Base-by-base conservation (phyloP, 2,797 vertebrate genomes). In the Poecilia gillii region DNA sequence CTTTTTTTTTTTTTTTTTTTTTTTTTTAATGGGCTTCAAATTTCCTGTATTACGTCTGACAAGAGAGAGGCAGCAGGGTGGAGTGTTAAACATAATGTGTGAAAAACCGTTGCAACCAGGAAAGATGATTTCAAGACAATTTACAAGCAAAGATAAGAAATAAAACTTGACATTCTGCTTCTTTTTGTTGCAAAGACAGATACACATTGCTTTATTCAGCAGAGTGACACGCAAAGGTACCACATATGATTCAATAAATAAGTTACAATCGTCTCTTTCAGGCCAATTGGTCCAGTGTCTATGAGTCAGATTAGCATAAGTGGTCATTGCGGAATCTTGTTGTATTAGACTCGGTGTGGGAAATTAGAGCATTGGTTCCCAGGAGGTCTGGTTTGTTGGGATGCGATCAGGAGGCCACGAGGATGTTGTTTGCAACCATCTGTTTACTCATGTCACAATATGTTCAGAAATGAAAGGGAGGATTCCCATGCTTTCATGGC, bases 331-430 rank as follows among this genome's bases (percentile, higher is more conserved):
- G 78, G 81, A 87, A 81, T 49, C 83, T 75, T 47, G 46, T 81
- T 81, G 83, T 89, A 85, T 85, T 82, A 84, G 85, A 53, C 86
- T 78, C 72, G 23, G n/a, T 76, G 82, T 68, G 78, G 82, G 75
- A 92, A 94, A 93, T 86, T 89, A 88, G 91, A 93, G 78, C 91
- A 89, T 28, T 28, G 80, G 80, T n/a, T 92, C 92, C 92, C 94
- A 82, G 76, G 73, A 81, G 91, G 49, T 68, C 62, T 83, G 55
- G 55, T 87, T 73, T 81, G 79, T 91, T 94, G 90, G 91, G 90
- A 85, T 73, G 80, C 83, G 82, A 92, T 91, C 89, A 90, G 84
- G 82, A 87, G 6, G 78, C 88, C 81, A 84, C 47, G 74, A 93
- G 89, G 86, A 91, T 90, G 89, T 71, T 82, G 85, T 90, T 87